Percentiles rank a stretch among this genome's conserved stretches.
These are phyloP conservation scores for Poeciliopsis turneri DNA, from an alignment of 2,797 vertebrate species.

Conservation along the genomic window DNA sequence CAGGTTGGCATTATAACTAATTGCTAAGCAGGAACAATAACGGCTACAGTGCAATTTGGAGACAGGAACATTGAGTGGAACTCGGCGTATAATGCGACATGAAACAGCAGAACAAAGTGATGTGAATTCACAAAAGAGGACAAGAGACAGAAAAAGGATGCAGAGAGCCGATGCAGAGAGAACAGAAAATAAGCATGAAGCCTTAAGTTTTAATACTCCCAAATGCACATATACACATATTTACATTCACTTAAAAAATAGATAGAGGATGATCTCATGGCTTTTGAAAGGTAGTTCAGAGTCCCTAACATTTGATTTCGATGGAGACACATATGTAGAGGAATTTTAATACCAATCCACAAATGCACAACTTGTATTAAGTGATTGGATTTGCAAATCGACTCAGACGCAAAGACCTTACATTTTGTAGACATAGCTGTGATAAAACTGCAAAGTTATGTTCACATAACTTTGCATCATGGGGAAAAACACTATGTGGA, in stretches of 20 bases:
- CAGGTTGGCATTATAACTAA: constrained; percentile 67
- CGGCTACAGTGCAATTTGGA: constrained; percentile 18
- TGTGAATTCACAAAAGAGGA: not conserved
- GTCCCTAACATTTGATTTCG: not conserved
- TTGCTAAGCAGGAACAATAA: constrained; percentile 50
- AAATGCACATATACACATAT: not conserved
- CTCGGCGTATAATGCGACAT: constrained; percentile 36
- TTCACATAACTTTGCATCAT: not conserved
- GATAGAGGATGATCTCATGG: not conserved
- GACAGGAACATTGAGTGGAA: constrained; percentile 37
- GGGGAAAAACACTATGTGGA: not conserved
- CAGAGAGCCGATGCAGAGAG: constrained; percentile 10
- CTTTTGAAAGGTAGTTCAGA: not conserved
- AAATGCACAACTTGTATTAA: not conserved
- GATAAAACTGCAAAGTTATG: not conserved
- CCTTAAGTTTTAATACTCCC: constrained; percentile 4
- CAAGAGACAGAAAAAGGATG: constrained; percentile 6
- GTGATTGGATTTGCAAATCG: not conserved
- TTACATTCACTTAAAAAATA: not conserved
- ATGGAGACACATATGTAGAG: not conserved
- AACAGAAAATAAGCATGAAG: constrained; percentile 13
- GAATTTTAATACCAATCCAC: not conserved
- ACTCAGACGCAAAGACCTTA: not conserved
- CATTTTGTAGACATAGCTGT: not conserved
- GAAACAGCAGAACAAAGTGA: constrained; percentile 21